Evolutionary conservation across 2,113 vertebrate species (phyloP), one percentile per base, ranked within the genome.

Genomic region (Shinisaurus crocodilurus): DNA sequence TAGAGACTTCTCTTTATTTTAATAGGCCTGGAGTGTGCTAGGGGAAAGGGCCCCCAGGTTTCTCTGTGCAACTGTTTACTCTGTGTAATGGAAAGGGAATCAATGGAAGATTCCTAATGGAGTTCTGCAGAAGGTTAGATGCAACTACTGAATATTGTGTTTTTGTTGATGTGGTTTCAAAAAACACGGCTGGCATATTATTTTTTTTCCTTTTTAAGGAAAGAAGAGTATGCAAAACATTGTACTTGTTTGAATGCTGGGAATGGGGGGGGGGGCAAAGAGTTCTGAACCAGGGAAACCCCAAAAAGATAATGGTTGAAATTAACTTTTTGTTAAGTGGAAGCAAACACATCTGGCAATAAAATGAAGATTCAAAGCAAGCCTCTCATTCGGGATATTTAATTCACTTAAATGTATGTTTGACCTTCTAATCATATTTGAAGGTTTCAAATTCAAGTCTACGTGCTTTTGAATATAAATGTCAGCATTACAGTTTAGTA

Each of bases 1-100:
- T 89, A 96, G 91, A 95, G 94, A 94, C 93, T 92, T 90, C 94
- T 95, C 93, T 94, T 94, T 92, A 92, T 93, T 95, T 94, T 92
- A 92, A 92, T 93, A 90, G 94, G 94, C 92, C 92, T 37, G 72
- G 70, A 96, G 94, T 76, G 95, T 70, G 92, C 15, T 91, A 90
- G 94, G 85, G 92, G 91, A 94, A 92, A 92, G 91, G 95, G 91
- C 90, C 90, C 88, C 57, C 74, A 89, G 76, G 72, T 85, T 85
- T 94, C 93, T 93, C 92, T 93, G 86, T 91, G 80, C 91, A 82
- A 92, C 92, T 96, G 94, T 96, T 96, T 96, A 95, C 92, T 94
- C 95, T 94, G 92, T 45, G 57, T 95, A 96, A 95, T 95, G 95
- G 95, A 90, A 94, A 93, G 92, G 90, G 86, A 95, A 94, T 93